phyloP scores from a whole-genome alignment of 1,140 invertebrate genomes.

The Papilio xuthus region DNA sequence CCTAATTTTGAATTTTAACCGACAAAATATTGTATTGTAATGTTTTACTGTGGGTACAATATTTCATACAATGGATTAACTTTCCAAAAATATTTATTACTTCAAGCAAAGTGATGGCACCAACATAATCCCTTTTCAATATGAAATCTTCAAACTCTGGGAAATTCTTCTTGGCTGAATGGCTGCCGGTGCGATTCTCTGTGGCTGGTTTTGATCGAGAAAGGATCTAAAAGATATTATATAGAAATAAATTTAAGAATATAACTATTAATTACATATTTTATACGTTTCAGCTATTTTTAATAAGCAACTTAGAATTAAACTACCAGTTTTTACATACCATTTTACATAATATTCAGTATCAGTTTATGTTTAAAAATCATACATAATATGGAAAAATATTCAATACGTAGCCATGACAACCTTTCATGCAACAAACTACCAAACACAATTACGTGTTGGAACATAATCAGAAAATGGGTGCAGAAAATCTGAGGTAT shows the following conservation, averaged over 20 bases:
- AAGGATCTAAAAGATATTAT: slow-evolving; percentile 82
- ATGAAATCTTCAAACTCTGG: slow-evolving; percentile 96
- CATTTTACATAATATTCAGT: neutral
- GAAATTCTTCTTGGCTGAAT: slow-evolving; percentile 80
- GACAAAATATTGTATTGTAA: too few species aligned
- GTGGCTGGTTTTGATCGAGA: slow-evolving; percentile 87
- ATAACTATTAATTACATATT: neutral
- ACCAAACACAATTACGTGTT: neutral
- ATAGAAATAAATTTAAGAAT: neutral
- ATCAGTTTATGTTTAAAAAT: neutral
- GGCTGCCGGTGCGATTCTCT: slow-evolving; percentile 72
- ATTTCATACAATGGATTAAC: too few species aligned
- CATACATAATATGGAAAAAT: neutral
- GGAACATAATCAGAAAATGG: too few species aligned
- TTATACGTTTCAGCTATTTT: neutral
- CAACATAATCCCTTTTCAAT: slow-evolving; percentile 94
- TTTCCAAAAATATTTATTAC: too few species aligned
- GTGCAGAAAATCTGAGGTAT: too few species aligned
- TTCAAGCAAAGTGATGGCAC: slow-evolving; percentile 95
- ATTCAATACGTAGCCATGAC: neutral
- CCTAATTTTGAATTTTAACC: too few species aligned
- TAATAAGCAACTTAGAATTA: neutral
- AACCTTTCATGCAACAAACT: neutral
- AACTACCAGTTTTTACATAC: neutral
- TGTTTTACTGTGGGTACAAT: too few species aligned